Base-by-base conservation (phyloP, 2,113 vertebrate genomes). In the Hippocampus guttulatus region DNA sequence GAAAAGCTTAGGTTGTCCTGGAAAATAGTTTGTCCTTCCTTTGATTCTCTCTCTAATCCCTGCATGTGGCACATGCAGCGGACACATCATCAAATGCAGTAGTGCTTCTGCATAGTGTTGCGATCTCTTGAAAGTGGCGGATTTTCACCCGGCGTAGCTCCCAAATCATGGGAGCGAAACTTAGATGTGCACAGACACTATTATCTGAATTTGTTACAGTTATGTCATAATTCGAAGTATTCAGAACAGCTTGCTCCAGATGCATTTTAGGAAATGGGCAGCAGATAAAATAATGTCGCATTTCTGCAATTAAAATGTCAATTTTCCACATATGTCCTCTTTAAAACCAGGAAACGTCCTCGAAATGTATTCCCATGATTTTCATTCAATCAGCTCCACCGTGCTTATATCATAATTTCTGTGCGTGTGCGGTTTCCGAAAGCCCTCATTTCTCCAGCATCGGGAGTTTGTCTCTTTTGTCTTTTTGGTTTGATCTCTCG, bases 401-500 rank as follows among this genome's bases (percentile, higher is more conserved):
- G 52, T n/a, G 52, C 20, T 54, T 54, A 11, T 40, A 16, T 40
- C 9, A 25, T 63, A 8, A 23, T 33, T 40, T 43, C 23, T 68
- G 49, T 49, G 40, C 10, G n/a, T 45, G 12, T 9, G 5, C n/a
- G 45, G 20, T 64, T 61, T 67, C 9, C 10, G 23, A 63, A 20
- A 62, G 15, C 12, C 25, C 40, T 51, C 21, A 30, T 51, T 27
- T 21, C 38, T 30, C 62, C 62, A 75, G 1, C 60, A 11, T 58
- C n/a, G 3, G 15, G 64, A 20, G 64, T 49, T 21, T 51, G 60
- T 49, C 33, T n/a, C 27, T 33, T 12, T 67, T 38, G 7, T 67
- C 52, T 54, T 68, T 75, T 21, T 40, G 27, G 68, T 73, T 71
- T 68, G 23, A 61, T 68, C 67, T 76, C 79, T 40, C 74, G 82